phyloP scores from a whole-genome alignment of 2,888 invertebrate species.

The Steinernema carpocapsae region DNA sequence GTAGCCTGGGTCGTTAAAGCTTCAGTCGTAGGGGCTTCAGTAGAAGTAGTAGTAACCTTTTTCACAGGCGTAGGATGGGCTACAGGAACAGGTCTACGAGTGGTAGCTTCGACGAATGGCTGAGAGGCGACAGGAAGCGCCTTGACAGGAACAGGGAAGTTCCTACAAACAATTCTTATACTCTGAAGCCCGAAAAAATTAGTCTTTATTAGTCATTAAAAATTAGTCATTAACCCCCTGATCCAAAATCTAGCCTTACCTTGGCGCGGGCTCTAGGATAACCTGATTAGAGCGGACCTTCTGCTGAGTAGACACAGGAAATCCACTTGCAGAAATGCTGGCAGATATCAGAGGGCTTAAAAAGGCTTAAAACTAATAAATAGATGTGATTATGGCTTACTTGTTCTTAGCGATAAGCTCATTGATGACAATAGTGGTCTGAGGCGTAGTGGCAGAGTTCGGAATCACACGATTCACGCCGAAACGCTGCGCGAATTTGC shows the following conservation, averaged over 20 bases:
- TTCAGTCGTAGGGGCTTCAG: neutral
- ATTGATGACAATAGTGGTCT: conserved; percentile 20
- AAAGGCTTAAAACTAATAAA: neutral
- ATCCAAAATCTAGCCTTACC: neutral
- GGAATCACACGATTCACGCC: conserved; percentile 36
- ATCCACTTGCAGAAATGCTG: neutral
- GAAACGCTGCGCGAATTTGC: conserved; percentile 38
- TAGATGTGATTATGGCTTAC: neutral
- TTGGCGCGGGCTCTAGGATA: neutral
- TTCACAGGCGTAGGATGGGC: conserved; percentile 4
- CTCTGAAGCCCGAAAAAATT: too few species aligned
- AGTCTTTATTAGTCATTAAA: too few species aligned
- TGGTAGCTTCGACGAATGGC: neutral
- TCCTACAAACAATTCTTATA: too few species aligned
- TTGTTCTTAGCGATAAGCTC: conserved; percentile 24
- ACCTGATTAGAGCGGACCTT: conserved; percentile 23
- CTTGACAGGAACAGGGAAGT: neutral
- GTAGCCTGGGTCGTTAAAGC: too few species aligned
- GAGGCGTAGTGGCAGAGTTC: conserved; percentile 34
- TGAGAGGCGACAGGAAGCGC: neutral
- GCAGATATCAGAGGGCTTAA: neutral
- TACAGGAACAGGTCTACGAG: neutral
- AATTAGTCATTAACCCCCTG: neutral
- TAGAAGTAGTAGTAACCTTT: neutral
- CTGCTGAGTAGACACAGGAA: conserved; percentile 1